Conservation (phyloP, 2,888 invertebrate species). For the Lymantria dispar region DNA sequence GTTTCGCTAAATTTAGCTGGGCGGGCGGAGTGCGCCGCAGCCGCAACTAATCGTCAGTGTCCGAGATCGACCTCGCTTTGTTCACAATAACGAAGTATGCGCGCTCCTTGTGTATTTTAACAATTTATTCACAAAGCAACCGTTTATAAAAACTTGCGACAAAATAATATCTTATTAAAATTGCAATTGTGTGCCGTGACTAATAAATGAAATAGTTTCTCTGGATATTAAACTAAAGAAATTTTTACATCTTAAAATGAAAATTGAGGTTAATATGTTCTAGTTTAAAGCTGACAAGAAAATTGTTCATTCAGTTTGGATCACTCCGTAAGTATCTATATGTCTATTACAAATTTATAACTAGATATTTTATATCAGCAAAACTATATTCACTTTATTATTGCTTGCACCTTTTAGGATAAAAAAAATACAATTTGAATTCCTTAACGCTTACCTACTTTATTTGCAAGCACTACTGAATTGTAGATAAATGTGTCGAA, state of each 20-base stretch:
- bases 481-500: too few species aligned
- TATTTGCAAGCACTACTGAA: too few species aligned
- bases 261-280: conserved; percentile 51
- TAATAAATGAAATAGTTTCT: too few species aligned
- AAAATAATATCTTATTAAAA: neutral
- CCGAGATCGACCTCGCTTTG: conserved; percentile 62
- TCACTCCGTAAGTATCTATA: conserved; percentile 53
- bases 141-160: neutral
- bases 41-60: conserved; percentile 40
- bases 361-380: too few species aligned
- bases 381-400: too few species aligned
- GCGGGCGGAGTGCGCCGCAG: conserved; percentile 55
- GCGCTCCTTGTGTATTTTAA: conserved; percentile 31
- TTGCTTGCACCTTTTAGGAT: too few species aligned
- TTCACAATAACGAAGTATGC: conserved; percentile 31
- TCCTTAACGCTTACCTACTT: too few species aligned
- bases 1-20: conserved; percentile 76
- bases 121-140: conserved; percentile 11
- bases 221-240: too few species aligned
- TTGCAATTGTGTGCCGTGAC: neutral
- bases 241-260: conserved; percentile 14
- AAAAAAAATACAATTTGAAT: too few species aligned
- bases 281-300: conserved; percentile 36
- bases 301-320: conserved; percentile 45
- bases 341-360: neutral